phyloP scores from a whole-genome alignment of 2,797 vertebrate species.

The Brachyalestes nurse region DNA sequence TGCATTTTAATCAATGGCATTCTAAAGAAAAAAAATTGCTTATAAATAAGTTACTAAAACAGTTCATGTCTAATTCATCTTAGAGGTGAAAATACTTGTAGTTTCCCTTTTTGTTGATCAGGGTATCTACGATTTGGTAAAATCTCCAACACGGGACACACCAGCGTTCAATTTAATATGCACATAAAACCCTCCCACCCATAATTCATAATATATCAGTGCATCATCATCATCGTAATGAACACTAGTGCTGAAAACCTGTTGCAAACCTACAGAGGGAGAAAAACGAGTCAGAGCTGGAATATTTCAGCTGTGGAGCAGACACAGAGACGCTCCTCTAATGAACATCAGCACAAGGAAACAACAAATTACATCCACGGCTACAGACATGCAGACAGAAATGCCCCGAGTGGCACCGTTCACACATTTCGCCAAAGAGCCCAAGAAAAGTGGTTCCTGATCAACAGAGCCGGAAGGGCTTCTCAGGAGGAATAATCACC shows the following conservation, averaged over 20 bases:
- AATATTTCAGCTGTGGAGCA: background rate
- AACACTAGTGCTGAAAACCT: too few species aligned
- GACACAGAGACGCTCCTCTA: slow-evolving; percentile 3
- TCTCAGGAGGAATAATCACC: background rate
- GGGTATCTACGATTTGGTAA: background rate
- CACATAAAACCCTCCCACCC: too few species aligned
- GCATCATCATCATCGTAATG: too few species aligned
- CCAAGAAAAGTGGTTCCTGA: background rate
- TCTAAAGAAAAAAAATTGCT: too few species aligned
- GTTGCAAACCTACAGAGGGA: background rate
- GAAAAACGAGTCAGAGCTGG: slow-evolving; percentile 3
- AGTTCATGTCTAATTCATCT: too few species aligned
- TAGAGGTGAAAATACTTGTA: too few species aligned
- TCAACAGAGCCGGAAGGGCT: background rate
- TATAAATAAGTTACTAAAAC: too few species aligned
- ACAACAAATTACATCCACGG: background rate
- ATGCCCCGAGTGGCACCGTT: background rate
- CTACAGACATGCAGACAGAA: background rate
- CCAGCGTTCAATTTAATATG: background rate
- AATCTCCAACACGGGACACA: background rate
- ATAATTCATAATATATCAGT: too few species aligned
- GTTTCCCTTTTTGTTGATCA: too few species aligned
- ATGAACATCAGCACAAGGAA: slow-evolving; percentile 22
- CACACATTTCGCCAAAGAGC: background rate
- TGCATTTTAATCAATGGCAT: too few species aligned